Conservation (phyloP, 2,797 vertebrate genomes). For the Pagetopsis macropterus region DNA sequence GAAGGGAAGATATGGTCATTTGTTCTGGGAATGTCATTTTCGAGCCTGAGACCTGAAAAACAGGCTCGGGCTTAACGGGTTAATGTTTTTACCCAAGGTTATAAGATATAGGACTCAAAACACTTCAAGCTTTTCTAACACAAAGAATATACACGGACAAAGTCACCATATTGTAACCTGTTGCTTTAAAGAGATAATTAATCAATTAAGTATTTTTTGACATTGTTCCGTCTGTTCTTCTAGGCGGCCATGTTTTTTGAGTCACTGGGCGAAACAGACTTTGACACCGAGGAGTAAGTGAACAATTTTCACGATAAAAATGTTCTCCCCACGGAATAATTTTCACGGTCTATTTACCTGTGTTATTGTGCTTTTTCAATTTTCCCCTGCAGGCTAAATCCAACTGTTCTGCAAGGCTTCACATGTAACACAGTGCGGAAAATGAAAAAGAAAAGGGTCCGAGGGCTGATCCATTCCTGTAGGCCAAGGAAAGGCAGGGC, state of each 20-base stretch:
- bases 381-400: conserved; percentile 63
- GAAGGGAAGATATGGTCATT: too few species aligned
- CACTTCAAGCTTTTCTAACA: background rate
- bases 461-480: conserved; percentile 55
- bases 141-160: background rate
- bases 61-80: too few species aligned
- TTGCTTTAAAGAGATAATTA: background rate
- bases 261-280: conserved; percentile 20
- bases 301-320: background rate
- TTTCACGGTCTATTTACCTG: background rate
- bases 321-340: background rate
- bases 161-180: too few species aligned
- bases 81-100: background rate
- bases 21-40: too few species aligned
- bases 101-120: background rate
- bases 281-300: conserved; percentile 74
- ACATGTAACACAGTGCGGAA: conserved; percentile 55
- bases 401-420: conserved; percentile 75
- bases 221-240: conserved; percentile 13
- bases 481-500: conserved; percentile 48
- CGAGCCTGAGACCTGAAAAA: too few species aligned
- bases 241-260: conserved; percentile 75
- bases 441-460: conserved; percentile 27
- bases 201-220: background rate
- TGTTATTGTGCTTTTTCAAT: conserved; percentile 11